A percentile compares a stretch with the other conserved stretches of the same genome.
These are phyloP conservation scores for Drosophila insularis DNA, from an alignment of 1,140 invertebrate genomes.

Conservation along the genomic window DNA sequence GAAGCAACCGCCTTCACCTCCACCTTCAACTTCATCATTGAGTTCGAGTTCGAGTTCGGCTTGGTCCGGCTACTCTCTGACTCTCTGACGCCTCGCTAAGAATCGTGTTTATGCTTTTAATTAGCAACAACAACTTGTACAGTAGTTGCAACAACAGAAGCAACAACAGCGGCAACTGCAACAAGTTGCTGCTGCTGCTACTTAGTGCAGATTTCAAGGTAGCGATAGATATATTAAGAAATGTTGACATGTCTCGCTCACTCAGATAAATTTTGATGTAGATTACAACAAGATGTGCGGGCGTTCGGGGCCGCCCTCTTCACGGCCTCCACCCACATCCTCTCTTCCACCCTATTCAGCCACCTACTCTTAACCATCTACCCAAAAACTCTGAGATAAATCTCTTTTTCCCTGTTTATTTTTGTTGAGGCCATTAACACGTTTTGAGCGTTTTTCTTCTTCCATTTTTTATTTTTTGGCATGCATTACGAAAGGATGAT, in stretches of 20 bases:
- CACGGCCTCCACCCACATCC: slow-evolving; percentile 27
- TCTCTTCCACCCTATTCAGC: neutral
- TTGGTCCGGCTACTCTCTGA: slow-evolving; percentile 8
- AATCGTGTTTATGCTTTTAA: slow-evolving; percentile 81
- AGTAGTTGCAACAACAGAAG: slow-evolving; percentile 59
- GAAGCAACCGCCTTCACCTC: slow-evolving; percentile 41
- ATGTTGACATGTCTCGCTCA: slow-evolving; percentile 80
- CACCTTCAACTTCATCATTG: slow-evolving; percentile 12
- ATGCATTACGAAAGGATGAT: slow-evolving; percentile 58
- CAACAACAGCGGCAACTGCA: slow-evolving; percentile 28
- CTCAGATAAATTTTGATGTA: slow-evolving; percentile 80
- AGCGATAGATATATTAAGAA: slow-evolving; percentile 80
- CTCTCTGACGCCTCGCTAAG: slow-evolving; percentile 70
- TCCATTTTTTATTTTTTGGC: slow-evolving; percentile 28
- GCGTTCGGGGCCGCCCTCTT: slow-evolving; percentile 16
- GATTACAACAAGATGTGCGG: slow-evolving; percentile 64
- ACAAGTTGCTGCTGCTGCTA: slow-evolving; percentile 58
- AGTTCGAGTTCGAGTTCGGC: neutral
- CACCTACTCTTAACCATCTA: slow-evolving; percentile 27
- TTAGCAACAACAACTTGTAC: slow-evolving; percentile 81
- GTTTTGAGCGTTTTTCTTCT: slow-evolving; percentile 46
- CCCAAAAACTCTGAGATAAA: slow-evolving; percentile 34
- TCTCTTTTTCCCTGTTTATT: slow-evolving; percentile 17
- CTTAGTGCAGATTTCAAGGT: slow-evolving; percentile 78
- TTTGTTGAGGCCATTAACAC: slow-evolving; percentile 43